Conservation (phyloP, 37 sponge, comb jelly and placozoan species). For the Ianthella basta region DNA sequence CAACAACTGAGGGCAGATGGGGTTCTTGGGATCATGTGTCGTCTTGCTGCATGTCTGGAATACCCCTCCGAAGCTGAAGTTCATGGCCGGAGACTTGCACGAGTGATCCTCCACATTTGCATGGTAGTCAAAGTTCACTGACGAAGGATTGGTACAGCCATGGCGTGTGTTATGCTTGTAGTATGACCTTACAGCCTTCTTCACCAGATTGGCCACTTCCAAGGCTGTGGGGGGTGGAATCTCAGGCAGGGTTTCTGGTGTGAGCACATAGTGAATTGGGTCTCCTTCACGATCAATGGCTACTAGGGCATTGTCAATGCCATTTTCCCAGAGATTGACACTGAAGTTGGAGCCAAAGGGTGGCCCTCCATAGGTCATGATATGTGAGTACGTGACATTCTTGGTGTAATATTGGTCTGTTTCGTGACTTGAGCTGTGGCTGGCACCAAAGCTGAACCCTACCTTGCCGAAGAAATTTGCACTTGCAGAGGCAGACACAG, state of each 20-base stretch:
- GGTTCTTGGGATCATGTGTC: background rate
- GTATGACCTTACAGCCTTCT: slow-evolving; percentile 24
- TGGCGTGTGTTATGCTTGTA: slow-evolving; percentile 42
- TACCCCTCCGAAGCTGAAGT: slow-evolving; percentile 55
- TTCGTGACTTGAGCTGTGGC: background rate
- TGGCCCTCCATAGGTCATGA: slow-evolving; percentile 48
- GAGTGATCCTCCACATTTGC: slow-evolving; percentile 33
- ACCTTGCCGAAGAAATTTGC: slow-evolving; percentile 44
- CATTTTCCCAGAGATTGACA: slow-evolving; percentile 43
- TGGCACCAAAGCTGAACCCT: background rate
- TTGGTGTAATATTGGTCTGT: slow-evolving; percentile 6
- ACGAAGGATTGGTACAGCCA: slow-evolving; percentile 52
- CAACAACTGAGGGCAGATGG: background rate
- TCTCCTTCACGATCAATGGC: slow-evolving; percentile 54
- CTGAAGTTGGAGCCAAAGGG: slow-evolving; percentile 28
- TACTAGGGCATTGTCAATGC: slow-evolving; percentile 48
- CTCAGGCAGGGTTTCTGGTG: slow-evolving; percentile 37
- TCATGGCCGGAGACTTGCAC: slow-evolving; percentile 37
- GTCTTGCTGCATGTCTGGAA: slow-evolving; percentile 47
- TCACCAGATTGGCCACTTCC: slow-evolving; percentile 11
- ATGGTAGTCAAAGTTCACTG: slow-evolving; percentile 54
- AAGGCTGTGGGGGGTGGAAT: slow-evolving; percentile 20
- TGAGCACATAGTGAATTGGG: slow-evolving; percentile 50
- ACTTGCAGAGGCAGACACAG: slow-evolving; percentile 45
- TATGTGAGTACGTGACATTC: slow-evolving; percentile 54